A percentile compares a stretch with the other conserved stretches of the same genome.
Conservation (phyloP, 2,888 invertebrate genomes). For the Spisula subtruncata region DNA sequence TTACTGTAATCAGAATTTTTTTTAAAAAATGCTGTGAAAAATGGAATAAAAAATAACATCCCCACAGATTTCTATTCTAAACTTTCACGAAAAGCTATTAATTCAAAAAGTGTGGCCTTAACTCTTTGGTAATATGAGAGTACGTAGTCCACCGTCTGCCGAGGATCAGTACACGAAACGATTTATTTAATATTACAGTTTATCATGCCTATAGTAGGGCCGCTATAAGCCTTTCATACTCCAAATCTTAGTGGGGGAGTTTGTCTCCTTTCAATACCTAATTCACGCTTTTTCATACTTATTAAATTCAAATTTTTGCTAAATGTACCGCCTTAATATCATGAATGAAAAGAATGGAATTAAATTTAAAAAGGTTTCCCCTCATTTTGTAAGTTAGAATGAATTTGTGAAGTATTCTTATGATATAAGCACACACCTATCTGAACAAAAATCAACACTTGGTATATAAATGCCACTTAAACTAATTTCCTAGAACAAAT, state of each 20-base stretch:
- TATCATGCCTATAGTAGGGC: conserved; percentile 33
- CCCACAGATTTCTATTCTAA: too few species aligned
- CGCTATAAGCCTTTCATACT: conserved; percentile 44
- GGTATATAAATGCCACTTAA: too few species aligned
- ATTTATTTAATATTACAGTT: conserved; percentile 43
- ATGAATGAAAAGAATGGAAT: conserved; percentile 4
- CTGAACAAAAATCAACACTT: too few species aligned
- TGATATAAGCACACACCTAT: too few species aligned
- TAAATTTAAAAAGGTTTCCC: neutral
- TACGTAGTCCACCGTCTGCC: neutral
- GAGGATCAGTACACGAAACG: conserved; percentile 12
- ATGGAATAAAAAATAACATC: too few species aligned
- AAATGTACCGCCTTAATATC: neutral
- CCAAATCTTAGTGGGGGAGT: conserved; percentile 43
- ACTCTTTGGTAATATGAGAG: conserved; percentile 1
- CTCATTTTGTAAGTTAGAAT: neutral
- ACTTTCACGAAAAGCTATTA: too few species aligned
- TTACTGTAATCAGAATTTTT: too few species aligned
- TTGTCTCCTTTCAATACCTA: neutral
- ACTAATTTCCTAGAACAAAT: too few species aligned
- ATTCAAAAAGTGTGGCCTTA: neutral
- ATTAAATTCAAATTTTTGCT: conserved; percentile 5
- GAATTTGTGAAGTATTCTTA: too few species aligned
- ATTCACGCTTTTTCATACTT: conserved; percentile 42
- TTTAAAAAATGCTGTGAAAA: too few species aligned